These are phyloP conservation scores for Sphaerophoria taeniata DNA, from an alignment of 2,888 invertebrate species.

Conservation along the genomic window DNA sequence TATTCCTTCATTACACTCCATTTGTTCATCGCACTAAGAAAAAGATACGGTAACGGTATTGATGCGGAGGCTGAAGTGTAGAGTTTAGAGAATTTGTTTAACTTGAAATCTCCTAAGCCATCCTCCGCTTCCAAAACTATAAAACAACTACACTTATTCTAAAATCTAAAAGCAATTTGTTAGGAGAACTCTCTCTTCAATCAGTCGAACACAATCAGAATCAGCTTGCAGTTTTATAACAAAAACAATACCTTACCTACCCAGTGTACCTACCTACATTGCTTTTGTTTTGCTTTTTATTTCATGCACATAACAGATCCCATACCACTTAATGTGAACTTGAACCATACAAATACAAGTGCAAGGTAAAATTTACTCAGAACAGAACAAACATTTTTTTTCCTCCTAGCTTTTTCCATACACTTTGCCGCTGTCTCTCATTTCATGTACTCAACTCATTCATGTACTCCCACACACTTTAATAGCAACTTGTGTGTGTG, in stretches of 20 bases:
- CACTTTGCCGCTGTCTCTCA: slow-evolving; percentile 1
- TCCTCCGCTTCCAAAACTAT: neutral
- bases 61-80: too few species aligned
- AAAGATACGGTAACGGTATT: too few species aligned
- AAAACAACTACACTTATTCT: too few species aligned
- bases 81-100: too few species aligned
- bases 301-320: slow-evolving; percentile 14
- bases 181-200: too few species aligned
- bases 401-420: neutral
- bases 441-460: neutral
- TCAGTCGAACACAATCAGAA: too few species aligned
- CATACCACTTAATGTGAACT: slow-evolving; percentile 64
- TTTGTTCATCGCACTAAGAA: slow-evolving; percentile 4
- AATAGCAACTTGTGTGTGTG: neutral
- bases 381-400: slow-evolving; percentile 13
- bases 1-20: slow-evolving; percentile 31
- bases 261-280: neutral
- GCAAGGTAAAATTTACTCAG: slow-evolving; percentile 13
- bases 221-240: too few species aligned
- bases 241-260: too few species aligned
- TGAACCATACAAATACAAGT: slow-evolving; percentile 68
- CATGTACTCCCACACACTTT: neutral
- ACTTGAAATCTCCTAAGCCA: neutral
- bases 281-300: slow-evolving; percentile 4
- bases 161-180: neutral